These are phyloP conservation scores for Etheostoma spectabile DNA, from an alignment of 2,113 vertebrate species.

Conservation along the genomic window DNA sequence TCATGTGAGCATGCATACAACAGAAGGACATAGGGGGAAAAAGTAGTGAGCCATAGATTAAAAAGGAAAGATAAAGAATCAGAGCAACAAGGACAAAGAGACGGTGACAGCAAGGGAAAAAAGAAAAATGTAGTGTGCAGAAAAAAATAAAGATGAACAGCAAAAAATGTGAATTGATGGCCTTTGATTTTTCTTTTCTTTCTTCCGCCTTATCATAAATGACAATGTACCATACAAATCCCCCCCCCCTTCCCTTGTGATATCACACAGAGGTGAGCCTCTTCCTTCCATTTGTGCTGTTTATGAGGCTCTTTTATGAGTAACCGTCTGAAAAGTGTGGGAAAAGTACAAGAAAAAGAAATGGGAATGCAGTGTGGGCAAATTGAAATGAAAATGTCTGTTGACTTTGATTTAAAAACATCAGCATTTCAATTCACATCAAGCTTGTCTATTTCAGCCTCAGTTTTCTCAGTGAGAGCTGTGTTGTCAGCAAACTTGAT, in stretches of 20 bases:
- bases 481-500: too few relatives aligned
- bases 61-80: conserved; percentile 62
- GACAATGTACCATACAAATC: conserved; percentile 35
- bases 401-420: too few relatives aligned
- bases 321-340: conserved; percentile 26
- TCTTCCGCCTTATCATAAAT: conserved; percentile 34
- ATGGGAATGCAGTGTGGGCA: not conserved
- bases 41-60: conserved; percentile 15
- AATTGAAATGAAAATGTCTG: too few relatives aligned
- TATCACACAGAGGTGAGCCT: conserved; percentile 3
- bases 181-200: conserved; percentile 43
- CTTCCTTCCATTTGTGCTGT: not conserved
- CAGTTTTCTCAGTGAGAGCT: too few relatives aligned
- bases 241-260: not conserved
- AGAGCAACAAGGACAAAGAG: conserved; percentile 62
- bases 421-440: too few relatives aligned
- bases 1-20: conserved; percentile 28
- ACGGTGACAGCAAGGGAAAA: conserved; percentile 19
- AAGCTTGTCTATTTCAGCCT: too few relatives aligned
- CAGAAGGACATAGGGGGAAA: not conserved
- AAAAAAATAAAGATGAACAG: conserved; percentile 33
- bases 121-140: conserved; percentile 36
- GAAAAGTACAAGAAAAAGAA: conserved; percentile 28
- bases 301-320: conserved; percentile 29
- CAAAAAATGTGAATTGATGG: conserved; percentile 47